Evolutionary conservation across 2,888 invertebrate species (phyloP).

Genomic region (Osmoderma eremita): DNA sequence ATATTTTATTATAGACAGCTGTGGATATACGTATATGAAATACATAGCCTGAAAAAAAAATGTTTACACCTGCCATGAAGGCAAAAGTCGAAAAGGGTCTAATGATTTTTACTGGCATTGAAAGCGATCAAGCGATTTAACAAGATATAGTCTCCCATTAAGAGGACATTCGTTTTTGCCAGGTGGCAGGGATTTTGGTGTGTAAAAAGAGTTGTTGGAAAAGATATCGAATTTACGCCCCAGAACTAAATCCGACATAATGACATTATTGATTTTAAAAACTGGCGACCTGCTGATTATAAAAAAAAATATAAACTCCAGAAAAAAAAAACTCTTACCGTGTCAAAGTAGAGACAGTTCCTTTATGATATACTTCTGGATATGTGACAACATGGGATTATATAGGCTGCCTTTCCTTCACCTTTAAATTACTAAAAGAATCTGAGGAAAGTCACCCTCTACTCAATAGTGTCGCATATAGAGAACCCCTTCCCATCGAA

Average conservation of each 20-base stretch:
- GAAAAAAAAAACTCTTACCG: background rate
- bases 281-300: background rate
- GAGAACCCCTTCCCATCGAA: too few species aligned
- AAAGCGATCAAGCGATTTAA: too few species aligned
- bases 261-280: background rate
- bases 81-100: background rate
- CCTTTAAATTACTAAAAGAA: too few species aligned
- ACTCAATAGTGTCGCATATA: too few species aligned
- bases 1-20: conserved; percentile 6
- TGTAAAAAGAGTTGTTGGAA: too few species aligned
- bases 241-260: background rate
- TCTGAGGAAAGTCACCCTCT: too few species aligned
- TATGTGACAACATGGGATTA: background rate
- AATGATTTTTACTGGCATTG: too few species aligned
- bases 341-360: background rate
- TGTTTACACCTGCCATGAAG: background rate
- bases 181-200: too few species aligned
- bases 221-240: too few species aligned
- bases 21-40: background rate
- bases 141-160: too few species aligned
- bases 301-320: background rate
- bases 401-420: too few species aligned
- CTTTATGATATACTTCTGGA: background rate
- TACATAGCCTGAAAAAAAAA: background rate
- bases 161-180: too few species aligned